phyloP scores from a whole-genome alignment of 2,888 invertebrate species.

The Cryptocephalus primarius region DNA sequence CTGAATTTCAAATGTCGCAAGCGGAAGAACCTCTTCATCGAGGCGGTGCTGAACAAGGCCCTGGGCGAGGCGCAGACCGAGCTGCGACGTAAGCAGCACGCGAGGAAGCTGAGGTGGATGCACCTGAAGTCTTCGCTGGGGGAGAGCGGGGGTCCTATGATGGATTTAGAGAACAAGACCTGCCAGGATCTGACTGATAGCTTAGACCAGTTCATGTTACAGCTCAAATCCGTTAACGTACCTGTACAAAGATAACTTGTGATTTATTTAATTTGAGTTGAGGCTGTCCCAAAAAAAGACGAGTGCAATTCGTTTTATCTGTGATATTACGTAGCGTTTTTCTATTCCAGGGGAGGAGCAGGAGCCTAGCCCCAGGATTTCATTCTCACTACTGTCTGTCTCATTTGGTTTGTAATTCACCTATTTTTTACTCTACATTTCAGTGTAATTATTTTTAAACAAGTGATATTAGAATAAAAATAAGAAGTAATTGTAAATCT shows the following conservation, averaged over 20 bases:
- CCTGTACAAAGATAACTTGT: slow-evolving; percentile 33
- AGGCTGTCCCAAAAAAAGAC: slow-evolving; percentile 17
- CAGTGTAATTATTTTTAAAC: slow-evolving; percentile 10
- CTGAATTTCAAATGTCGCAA: slow-evolving; percentile 35
- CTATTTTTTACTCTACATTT: slow-evolving; percentile 12
- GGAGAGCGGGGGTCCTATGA: slow-evolving; percentile 4
- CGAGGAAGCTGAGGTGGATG: slow-evolving; percentile 49
- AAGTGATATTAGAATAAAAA: slow-evolving; percentile 13
- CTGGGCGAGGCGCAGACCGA: slow-evolving; percentile 49
- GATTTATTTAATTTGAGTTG: slow-evolving; percentile 11
- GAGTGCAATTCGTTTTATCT: slow-evolving; percentile 19
- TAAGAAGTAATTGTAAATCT: slow-evolving; percentile 14
- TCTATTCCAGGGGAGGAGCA: slow-evolving; percentile 31
- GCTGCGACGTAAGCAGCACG: slow-evolving; percentile 49
- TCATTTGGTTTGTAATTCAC: slow-evolving; percentile 34
- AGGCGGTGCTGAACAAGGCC: slow-evolving; percentile 52
- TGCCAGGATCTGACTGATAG: slow-evolving; percentile 48
- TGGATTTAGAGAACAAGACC: slow-evolving; percentile 19
- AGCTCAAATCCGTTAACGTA: slow-evolving; percentile 48
- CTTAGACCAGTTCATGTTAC: slow-evolving; percentile 54
- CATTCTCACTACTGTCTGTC: slow-evolving; percentile 1
- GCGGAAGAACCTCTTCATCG: slow-evolving; percentile 50
- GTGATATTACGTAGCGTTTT: slow-evolving; percentile 36
- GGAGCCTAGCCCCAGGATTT: too few species aligned
- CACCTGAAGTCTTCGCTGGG: slow-evolving; percentile 19